A percentile compares a stretch with the other conserved stretches of the same genome.
Evolutionary conservation across 2,888 invertebrate genomes (phyloP).

Genomic region (Onchidella celtica): DNA sequence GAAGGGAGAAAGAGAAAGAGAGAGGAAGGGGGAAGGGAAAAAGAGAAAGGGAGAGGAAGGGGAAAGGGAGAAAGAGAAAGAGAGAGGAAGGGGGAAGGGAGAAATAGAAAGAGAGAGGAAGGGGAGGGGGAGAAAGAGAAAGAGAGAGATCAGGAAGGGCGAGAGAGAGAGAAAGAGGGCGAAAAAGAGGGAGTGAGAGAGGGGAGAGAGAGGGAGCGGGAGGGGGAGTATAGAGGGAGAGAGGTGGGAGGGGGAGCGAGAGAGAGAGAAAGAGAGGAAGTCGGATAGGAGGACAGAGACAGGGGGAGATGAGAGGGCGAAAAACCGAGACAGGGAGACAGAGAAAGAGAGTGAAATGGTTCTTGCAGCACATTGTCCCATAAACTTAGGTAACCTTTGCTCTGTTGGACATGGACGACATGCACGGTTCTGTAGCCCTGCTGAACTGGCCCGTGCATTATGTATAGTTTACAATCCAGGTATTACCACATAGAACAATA

Average conservation of each 20-base stretch:
- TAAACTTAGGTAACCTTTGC: too few species aligned
- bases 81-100: not conserved
- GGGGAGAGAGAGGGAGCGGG: not conserved
- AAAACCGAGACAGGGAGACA: not conserved
- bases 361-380: too few species aligned
- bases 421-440: too few species aligned
- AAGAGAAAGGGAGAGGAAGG: not conserved
- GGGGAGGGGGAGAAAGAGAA: not conserved
- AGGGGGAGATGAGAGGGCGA: not conserved
- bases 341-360: not conserved
- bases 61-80: not conserved
- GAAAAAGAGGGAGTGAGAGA: not conserved
- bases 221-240: not conserved
- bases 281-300: not conserved
- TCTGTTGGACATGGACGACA: too few species aligned
- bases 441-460: too few species aligned
- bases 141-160: not conserved
- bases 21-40: not conserved
- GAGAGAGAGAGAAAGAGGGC: not conserved
- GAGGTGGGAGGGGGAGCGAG: not conserved
- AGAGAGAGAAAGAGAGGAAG: not conserved
- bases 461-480: too few species aligned
- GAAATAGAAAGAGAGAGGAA: not conserved
- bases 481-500: too few species aligned
- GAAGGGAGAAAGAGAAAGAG: not conserved